Conservation (phyloP, 2,888 invertebrate species). For the Furcula furcula region DNA sequence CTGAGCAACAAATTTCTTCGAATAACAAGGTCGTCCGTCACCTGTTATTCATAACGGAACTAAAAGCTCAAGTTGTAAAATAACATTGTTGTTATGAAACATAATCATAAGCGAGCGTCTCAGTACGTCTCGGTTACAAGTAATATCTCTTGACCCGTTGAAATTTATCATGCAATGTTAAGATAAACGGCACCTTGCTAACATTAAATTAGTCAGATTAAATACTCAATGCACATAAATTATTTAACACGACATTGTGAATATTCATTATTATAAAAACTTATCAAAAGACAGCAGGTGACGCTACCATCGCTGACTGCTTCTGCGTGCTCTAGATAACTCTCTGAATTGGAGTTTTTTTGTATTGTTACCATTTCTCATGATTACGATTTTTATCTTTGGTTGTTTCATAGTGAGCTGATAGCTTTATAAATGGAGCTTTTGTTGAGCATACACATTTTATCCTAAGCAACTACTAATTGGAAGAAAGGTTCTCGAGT, state of each 20-base stretch:
- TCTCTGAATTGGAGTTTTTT: slow-evolving; percentile 31
- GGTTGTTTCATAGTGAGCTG: not conserved
- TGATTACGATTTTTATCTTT: slow-evolving; percentile 54
- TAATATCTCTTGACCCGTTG: slow-evolving; percentile 39
- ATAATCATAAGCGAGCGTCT: slow-evolving; percentile 45
- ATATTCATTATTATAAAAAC: slow-evolving; percentile 46
- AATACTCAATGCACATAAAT: slow-evolving; percentile 42
- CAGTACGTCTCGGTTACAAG: slow-evolving; percentile 43
- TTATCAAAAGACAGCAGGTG: slow-evolving; percentile 48
- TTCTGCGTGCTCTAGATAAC: slow-evolving; percentile 42
- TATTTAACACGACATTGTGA: slow-evolving; percentile 35
- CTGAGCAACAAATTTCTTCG: too few species aligned
- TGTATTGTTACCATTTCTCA: slow-evolving; percentile 29
- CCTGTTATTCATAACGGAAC: slow-evolving; percentile 31
- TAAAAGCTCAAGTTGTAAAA: slow-evolving; percentile 27
- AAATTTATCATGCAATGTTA: slow-evolving; percentile 34
- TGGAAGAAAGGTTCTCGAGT: not conserved
- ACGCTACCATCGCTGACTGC: slow-evolving; percentile 39
- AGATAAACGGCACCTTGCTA: slow-evolving; percentile 48
- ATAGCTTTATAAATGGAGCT: too few species aligned
- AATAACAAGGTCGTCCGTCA: slow-evolving; percentile 17
- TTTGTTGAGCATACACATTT: too few species aligned
- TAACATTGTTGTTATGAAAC: slow-evolving; percentile 43
- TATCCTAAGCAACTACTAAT: too few species aligned
- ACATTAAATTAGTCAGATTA: slow-evolving; percentile 54